Base-by-base conservation (phyloP, 2,888 invertebrate genomes). In the Lypha dubia region DNA sequence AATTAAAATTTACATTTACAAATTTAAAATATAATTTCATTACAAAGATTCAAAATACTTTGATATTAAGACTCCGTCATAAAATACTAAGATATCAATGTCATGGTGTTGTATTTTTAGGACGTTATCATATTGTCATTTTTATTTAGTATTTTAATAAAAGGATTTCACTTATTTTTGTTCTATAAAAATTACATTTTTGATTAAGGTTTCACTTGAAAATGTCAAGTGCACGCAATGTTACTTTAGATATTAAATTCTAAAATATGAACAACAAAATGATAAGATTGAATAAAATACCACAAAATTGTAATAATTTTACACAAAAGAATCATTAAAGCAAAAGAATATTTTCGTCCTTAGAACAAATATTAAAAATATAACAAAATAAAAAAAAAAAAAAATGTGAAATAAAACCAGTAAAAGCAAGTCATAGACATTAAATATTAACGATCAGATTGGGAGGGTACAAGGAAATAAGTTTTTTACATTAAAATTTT, bases 341-440 rank as follows among this genome's bases (percentile, higher is more conserved):
- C n/a, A 44, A 1, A 17, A 46, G 46, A 17, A 46, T 8, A 17
- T 17, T 6, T 17, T 46, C 8, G 46, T 17, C 17, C 8, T 6
- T 7, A 46, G 46, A 17, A 17, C 17, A 44, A n/a, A 46, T 6
- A 46, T 15, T 13, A 24, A 28, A 28, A 53, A 28, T 1, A 28
- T 11, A 15, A 28, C 5, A 24, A 15, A 24, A 15, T 9, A 13
- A n/a, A 5, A 28, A 53, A 53, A 53, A 28, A 2, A 0, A 7
- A n/a, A 3, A 46, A 7, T 46, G n/a, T n/a, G 1, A 46, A 46
- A n/a, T 46, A 17, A 46, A n/a, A 8, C 13, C 41, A 41, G 41
- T 41, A 41, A 41, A 41, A 41, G n/a, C n/a, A n/a, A 41, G n/a
- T 44, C n/a, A 44, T 44, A 41, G 24, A 53, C 24, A 53, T 53